Evolutionary conservation across 2,888 invertebrate genomes (phyloP).

Genomic region (Platerodrilus igneus): DNA sequence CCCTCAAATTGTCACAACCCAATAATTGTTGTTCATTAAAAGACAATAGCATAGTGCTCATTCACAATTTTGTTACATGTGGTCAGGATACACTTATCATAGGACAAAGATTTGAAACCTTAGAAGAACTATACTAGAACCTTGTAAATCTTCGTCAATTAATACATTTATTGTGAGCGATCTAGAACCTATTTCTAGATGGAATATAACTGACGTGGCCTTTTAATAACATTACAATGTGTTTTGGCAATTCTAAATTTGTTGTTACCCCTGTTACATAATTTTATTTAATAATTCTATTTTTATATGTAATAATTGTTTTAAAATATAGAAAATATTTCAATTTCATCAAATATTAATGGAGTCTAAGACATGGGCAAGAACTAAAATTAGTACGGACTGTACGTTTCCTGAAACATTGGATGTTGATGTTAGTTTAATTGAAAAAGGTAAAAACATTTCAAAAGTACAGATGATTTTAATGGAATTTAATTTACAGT

Average conservation of each 20-base stretch:
- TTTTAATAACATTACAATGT: conserved; percentile 7
- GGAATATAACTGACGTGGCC: conserved; percentile 7
- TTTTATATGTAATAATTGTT: too few species aligned
- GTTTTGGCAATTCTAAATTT: conserved; percentile 5
- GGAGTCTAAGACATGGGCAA: too few species aligned
- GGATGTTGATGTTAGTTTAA: too few species aligned
- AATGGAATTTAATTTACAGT: too few species aligned
- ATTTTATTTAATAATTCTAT: too few species aligned
- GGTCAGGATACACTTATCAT: conserved; percentile 1
- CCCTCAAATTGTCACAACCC: not conserved
- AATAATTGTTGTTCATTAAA: conserved; percentile 5
- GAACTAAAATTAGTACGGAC: too few species aligned
- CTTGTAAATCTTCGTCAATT: conserved; percentile 4
- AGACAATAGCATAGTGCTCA: conserved; percentile 3
- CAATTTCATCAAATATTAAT: too few species aligned
- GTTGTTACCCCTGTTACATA: conserved; percentile 4
- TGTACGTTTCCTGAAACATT: too few species aligned
- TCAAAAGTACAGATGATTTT: too few species aligned
- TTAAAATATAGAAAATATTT: too few species aligned
- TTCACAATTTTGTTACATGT: conserved; percentile 1
- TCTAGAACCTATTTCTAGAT: conserved; percentile 1
- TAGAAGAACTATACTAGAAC: conserved; percentile 3
- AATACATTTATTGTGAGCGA: conserved; percentile 4
- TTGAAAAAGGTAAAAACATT: too few species aligned
- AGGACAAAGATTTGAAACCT: not conserved